These are phyloP conservation scores for Selenia dentaria DNA, from an alignment of 2,888 invertebrate genomes.

Conservation along the genomic window DNA sequence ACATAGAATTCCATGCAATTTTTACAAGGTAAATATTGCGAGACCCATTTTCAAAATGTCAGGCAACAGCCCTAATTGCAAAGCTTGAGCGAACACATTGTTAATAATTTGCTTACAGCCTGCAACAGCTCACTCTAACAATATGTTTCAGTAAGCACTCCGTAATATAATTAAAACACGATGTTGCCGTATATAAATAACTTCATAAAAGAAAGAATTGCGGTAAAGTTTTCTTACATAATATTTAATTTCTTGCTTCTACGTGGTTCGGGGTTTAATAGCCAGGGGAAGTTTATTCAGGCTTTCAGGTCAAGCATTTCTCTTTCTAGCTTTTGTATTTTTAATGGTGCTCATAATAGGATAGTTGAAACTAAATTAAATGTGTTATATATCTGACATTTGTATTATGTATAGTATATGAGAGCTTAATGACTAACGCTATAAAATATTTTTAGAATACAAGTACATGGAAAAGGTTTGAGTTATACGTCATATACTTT, in stretches of 20 bases:
- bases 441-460: too few species aligned
- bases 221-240: constrained; percentile 24
- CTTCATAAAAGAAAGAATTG: constrained; percentile 24
- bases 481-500: too few species aligned
- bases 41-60: background rate
- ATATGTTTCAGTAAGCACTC: constrained; percentile 9
- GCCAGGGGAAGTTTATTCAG: constrained; percentile 20
- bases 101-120: constrained; percentile 20
- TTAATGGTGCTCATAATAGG: constrained; percentile 11
- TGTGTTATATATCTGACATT: background rate
- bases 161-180: constrained; percentile 9
- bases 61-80: constrained; percentile 11
- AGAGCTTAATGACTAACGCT: too few species aligned
- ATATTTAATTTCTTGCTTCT: constrained; percentile 23
- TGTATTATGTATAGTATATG: too few species aligned
- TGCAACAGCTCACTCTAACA: constrained; percentile 2
- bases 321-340: constrained; percentile 10
- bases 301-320: constrained; percentile 24
- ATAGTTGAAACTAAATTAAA: constrained; percentile 5
- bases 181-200: constrained; percentile 2
- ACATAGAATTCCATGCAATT: too few species aligned
- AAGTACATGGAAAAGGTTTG: too few species aligned
- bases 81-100: constrained; percentile 13
- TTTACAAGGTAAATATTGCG: too few species aligned
- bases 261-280: constrained; percentile 27